Base-by-base conservation (phyloP, 2,797 vertebrate species). In the Poliocrania exsul region DNA sequence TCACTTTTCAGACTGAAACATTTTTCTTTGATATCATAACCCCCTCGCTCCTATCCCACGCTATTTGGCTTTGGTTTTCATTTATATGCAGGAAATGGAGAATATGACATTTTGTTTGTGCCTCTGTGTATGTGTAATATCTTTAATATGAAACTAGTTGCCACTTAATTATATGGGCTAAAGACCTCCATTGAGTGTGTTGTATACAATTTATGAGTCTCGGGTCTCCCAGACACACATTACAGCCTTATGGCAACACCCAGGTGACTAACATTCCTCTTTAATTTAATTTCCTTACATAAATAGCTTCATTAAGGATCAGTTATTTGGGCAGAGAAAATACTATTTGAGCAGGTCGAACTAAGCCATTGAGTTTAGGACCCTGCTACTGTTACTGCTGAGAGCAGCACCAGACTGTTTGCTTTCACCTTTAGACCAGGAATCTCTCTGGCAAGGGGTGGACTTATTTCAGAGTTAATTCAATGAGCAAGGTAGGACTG, bases 231-330 rank as follows among this genome's bases (percentile, higher is more conserved):
- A 97, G 96, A 95, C 91, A 49, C 12, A 31, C 90, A 84, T 96
- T 94, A 84, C 87, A 92, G 88, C 71, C 13, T 1, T 94, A 86
- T 91, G 92, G 95, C 95, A 96, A 92, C 96, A 97, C 94, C 90
- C 84, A 60, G 84, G 96, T 96, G 96, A 97, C 96, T 95, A 96
- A 77, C 97, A 97, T 97, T 97, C 97, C 96, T 95, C 91, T 97
- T 95, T 96, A 97, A 97, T 97, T 97, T 96, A 97, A 97, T 97
- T 97, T 97, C 97, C 97, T 97, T 93, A 93, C 82, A 95, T 96
- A 97, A 97, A 97, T 96, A 96, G 80, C 88, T 93, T 97, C 93
- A 97, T 97, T 97, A 97, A 96, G 94, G 83, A 97, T 97, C 96
- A 95, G 90, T 97, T 97, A 97, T 96, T 95, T 91, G 86, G 77